Base-by-base conservation (phyloP, 2,113 vertebrate species). In the Pelobates fuscus region DNA sequence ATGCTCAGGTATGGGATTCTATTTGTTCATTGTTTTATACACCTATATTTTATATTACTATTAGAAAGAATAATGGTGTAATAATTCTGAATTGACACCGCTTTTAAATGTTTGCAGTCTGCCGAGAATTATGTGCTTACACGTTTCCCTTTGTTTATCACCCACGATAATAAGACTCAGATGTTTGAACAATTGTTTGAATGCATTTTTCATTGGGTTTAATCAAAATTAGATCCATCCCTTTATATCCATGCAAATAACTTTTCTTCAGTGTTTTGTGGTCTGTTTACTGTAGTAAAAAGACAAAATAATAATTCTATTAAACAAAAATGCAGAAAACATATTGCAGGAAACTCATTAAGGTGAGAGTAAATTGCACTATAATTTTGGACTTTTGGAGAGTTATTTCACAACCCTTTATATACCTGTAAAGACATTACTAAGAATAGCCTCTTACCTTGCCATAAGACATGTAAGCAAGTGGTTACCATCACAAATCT, bases 51-150 rank as follows among this genome's bases (percentile, higher is more conserved):
- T 77, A 77, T 68, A 68, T 77, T 77, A 77, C 65, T 77, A 77
- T 77, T 77, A 77, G 73, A 66, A 77, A 61, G 73, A 77, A 67
- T 77, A 68, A 77, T 77, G 43, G 73, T 7, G 20, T 43, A 60
- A 77, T 77, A 67, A 68, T 77, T 77, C 65, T 52, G 65, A 77
- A 68, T 77, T 77, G 73, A 68, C 73, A 77, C 49, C 61, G 64
- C 73, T 77, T 77, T 68, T 77, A 68, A 77, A 77, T 77, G 73
- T 77, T 77, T 77, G 73, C 49, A 68, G 73, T 77, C 73, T 77
- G 43, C 20, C 8, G 55, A 27, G 55, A 77, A 68, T 77, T 24
- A 77, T 67, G 41, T 77, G 73, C 73, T 77, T 68, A 77, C 65
- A 68, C 54, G 43, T 26, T 54, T 58, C 25, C 68, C 65, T 77